These are phyloP conservation scores for Sarcophaga carnaria DNA, from an alignment of 2,888 invertebrate genomes.

Conservation along the genomic window DNA sequence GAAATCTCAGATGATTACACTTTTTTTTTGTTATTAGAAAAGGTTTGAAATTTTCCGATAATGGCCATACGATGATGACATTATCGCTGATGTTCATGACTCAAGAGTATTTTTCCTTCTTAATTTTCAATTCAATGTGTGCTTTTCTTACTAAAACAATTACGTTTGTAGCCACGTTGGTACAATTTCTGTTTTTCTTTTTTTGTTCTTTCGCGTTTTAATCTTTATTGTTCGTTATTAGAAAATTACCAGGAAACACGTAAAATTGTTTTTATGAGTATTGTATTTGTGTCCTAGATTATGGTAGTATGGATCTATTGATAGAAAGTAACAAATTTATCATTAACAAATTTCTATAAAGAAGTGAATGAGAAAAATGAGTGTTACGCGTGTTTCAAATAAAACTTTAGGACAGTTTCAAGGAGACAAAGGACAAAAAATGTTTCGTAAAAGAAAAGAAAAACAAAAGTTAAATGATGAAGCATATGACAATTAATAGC, in stretches of 20 bases:
- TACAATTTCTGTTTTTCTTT: not conserved
- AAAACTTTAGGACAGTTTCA: not conserved
- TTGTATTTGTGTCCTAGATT: not conserved
- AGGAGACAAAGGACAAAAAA: not conserved
- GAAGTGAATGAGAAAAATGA: too few species aligned
- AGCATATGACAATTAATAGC: too few species aligned
- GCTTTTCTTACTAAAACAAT: not conserved
- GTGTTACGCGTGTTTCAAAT: not conserved
- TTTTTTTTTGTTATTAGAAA: not conserved
- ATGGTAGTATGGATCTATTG: not conserved
- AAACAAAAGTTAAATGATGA: too few species aligned
- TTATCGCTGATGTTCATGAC: not conserved
- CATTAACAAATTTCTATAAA: not conserved
- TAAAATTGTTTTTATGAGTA: conserved; percentile 1
- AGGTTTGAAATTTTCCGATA: not conserved
- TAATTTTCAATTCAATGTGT: not conserved
- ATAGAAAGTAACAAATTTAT: not conserved
- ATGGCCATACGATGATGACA: conserved; percentile 10
- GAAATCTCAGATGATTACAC: not conserved
- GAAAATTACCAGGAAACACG: conserved; percentile 42
- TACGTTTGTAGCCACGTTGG: not conserved
- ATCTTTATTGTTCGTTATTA: conserved; percentile 19
- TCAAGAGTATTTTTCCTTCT: not conserved
- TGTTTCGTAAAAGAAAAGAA: too few species aligned
- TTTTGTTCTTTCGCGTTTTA: not conserved